Percentiles rank a stretch among this genome's conserved stretches.
These are phyloP conservation scores for Phylloscopus whistleri DNA, from an alignment of 2,113 vertebrate species.

Conservation along the genomic window DNA sequence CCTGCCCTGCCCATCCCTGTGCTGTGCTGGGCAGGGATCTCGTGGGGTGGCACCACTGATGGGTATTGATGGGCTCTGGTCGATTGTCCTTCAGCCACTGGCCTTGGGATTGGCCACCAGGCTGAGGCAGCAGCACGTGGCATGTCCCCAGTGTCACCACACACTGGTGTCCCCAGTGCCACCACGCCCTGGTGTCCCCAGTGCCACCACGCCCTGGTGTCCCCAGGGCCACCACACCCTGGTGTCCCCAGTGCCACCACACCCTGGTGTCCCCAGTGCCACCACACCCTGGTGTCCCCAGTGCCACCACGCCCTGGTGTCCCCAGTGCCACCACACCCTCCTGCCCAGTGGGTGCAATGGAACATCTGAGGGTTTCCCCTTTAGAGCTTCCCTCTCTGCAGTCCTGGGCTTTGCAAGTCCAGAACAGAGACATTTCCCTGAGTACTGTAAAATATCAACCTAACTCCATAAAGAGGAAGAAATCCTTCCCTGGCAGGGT, in stretches of 20 bases:
- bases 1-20: neutral
- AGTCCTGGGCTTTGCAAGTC: neutral
- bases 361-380: neutral
- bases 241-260: too few species aligned
- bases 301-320: too few species aligned
- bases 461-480: neutral
- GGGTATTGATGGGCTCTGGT: neutral
- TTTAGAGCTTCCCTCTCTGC: neutral
- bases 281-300: too few species aligned
- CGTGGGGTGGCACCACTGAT: neutral
- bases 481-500: fast-evolving
- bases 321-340: fast-evolving
- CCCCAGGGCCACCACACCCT: too few species aligned
- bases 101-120: neutral
- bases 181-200: too few species aligned
- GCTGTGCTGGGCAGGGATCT: neutral
- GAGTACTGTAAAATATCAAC: neutral
- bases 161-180: neutral
- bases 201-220: too few species aligned
- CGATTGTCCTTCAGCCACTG: neutral
- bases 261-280: too few species aligned
- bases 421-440: neutral
- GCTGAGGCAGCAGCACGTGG: neutral
- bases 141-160: neutral
- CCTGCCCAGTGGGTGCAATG: neutral